Conservation (phyloP, 1,140 invertebrate species). For the Lasioglossum baleicum region DNA sequence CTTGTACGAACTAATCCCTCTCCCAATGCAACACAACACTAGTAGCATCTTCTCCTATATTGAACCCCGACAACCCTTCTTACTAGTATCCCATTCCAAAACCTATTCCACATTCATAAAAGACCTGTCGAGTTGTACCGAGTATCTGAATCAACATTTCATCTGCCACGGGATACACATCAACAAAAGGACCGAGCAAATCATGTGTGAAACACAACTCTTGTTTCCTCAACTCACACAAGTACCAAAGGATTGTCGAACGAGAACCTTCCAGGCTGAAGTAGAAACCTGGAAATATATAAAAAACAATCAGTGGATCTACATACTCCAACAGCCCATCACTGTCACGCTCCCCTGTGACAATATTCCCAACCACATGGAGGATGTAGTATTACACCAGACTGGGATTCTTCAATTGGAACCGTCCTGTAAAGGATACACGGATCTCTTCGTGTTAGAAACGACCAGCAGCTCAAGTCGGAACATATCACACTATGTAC, state of each 20-base stretch:
- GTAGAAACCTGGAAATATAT: neutral
- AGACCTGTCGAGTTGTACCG: neutral
- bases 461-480: neutral
- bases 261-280: neutral
- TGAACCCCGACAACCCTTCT: neutral
- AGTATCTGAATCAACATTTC: neutral
- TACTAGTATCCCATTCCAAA: neutral
- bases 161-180: neutral
- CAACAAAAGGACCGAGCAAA: neutral
- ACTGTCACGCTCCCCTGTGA: neutral
- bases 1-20: neutral
- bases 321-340: neutral
- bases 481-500: neutral
- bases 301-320: neutral
- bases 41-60: neutral
- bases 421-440: neutral
- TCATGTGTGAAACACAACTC: neutral
- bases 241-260: neutral
- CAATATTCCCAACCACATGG: neutral
- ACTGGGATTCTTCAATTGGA: neutral
- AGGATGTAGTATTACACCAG: neutral
- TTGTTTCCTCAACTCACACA: neutral
- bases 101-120: neutral
- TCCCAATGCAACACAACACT: neutral
- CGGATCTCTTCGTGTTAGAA: neutral